Evolutionary conservation across 2,888 invertebrate genomes (phyloP).

Genomic region (Petrolisthes cinctipes): DNA sequence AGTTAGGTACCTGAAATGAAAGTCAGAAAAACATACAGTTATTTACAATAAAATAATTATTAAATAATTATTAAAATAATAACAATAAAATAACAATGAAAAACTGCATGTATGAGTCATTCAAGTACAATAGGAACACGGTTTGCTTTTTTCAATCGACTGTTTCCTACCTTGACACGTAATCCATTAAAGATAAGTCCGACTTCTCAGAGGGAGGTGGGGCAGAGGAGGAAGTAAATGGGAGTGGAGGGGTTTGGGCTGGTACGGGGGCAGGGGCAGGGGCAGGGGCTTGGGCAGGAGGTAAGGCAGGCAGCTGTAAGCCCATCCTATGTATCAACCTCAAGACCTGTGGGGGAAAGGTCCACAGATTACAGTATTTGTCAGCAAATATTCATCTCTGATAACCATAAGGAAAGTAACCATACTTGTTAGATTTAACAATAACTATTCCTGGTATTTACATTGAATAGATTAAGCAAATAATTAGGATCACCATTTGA

Average conservation of each 20-base stretch:
- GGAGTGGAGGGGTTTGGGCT: not conserved
- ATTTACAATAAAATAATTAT: not conserved
- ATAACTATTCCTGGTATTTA: too few relatives aligned
- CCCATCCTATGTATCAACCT: constrained; percentile 49
- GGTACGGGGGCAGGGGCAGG: not conserved
- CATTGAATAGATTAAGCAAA: too few relatives aligned
- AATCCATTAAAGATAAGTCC: not conserved
- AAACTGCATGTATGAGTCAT: not conserved
- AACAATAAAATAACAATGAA: too few relatives aligned
- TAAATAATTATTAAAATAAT: not conserved
- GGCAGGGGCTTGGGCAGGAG: constrained; percentile 52
- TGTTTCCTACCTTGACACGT: constrained; percentile 21
- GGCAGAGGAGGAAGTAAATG: not conserved
- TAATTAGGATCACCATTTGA: too few relatives aligned
- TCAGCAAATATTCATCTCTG: too few relatives aligned
- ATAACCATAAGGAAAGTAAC: too few relatives aligned
- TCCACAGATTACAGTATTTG: not conserved
- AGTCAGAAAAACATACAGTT: not conserved
- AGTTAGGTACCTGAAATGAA: constrained; percentile 78
- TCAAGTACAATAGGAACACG: too few relatives aligned
- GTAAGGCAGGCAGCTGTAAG: constrained; percentile 57
- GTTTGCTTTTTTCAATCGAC: too few relatives aligned
- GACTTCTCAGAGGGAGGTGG: not conserved
- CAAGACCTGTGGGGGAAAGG: constrained; percentile 31
- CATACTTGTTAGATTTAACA: too few relatives aligned